Evolutionary conservation across 1,140 invertebrate species (phyloP).

Genomic region (Diachasmimorpha longicaudata): DNA sequence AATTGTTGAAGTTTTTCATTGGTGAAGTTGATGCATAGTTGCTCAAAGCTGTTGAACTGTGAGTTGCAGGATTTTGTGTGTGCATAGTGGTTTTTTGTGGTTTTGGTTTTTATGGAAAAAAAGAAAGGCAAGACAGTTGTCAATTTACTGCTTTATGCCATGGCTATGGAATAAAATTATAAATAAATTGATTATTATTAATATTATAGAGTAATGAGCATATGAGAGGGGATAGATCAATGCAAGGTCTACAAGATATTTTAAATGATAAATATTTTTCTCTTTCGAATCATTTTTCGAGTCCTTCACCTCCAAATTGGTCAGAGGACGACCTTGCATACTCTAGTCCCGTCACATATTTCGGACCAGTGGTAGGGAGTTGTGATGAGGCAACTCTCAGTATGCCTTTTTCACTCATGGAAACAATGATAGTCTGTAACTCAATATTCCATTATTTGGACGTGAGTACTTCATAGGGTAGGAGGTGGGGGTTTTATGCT

Average conservation of each 20-base stretch:
- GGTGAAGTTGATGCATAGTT: constrained; percentile 77
- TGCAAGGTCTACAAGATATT: too few relatives aligned
- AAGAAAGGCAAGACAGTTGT: constrained; percentile 54
- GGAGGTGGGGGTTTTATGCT: not conserved
- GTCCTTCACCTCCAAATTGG: not conserved
- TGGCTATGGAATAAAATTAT: not conserved
- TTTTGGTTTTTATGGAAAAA: constrained; percentile 12
- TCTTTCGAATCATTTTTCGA: not conserved
- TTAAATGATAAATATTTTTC: not conserved
- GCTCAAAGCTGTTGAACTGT: constrained; percentile 63
- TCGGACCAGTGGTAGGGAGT: not conserved
- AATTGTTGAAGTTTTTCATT: constrained; percentile 78
- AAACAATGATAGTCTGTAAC: not conserved
- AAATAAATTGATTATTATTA: not conserved
- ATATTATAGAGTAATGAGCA: not conserved
- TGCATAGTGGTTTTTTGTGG: constrained; percentile 29
- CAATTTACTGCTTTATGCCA: constrained; percentile 38
- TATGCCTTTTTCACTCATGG: not conserved
- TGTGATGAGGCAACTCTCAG: not conserved
- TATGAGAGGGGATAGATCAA: not conserved
- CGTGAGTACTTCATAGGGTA: not conserved
- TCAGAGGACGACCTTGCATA: not conserved
- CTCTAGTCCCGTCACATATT: not conserved
- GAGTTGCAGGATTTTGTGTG: constrained; percentile 13
- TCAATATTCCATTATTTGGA: not conserved